Evolutionary conservation across 2,888 invertebrate species (phyloP).

Genomic region (Mesorhabditis spiculigera): DNA sequence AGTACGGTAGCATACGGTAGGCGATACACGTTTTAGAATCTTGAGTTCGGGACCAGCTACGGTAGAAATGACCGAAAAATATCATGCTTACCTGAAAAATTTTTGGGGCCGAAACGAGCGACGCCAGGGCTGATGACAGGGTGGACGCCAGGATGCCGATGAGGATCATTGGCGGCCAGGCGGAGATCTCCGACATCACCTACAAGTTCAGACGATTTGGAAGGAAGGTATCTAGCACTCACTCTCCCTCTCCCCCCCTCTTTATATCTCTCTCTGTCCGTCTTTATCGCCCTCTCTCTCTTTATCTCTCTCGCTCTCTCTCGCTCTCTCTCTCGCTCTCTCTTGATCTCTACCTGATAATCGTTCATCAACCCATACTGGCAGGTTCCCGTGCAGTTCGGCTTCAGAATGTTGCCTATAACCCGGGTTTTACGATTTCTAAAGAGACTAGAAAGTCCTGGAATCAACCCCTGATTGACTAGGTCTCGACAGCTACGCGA

Average conservation of each 20-base stretch:
- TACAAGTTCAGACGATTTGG: not conserved
- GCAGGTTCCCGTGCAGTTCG: constrained; percentile 59
- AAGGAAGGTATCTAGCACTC: not conserved
- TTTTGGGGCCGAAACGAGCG: constrained; percentile 83
- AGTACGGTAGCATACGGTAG: not conserved
- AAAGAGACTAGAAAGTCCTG: too few relatives aligned
- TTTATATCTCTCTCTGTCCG: not conserved
- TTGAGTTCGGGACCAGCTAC: not conserved
- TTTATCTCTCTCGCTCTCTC: too few relatives aligned
- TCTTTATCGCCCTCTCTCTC: not conserved
- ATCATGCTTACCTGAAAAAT: constrained; percentile 64
- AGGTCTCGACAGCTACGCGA: too few relatives aligned
- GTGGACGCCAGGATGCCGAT: constrained; percentile 95
- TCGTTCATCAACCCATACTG: constrained; percentile 80
- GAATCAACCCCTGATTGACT: too few relatives aligned
- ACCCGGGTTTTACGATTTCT: too few relatives aligned
- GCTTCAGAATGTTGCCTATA: constrained; percentile 19
- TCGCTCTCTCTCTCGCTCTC: too few relatives aligned
- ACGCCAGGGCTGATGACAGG: constrained; percentile 87
- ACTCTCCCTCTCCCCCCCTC: not conserved
- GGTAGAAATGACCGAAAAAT: not conserved
- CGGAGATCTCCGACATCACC: not conserved
- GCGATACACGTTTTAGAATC: not conserved
- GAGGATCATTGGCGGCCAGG: constrained; percentile 78
- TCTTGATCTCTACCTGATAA: constrained; percentile 78